Percentiles rank a stretch among this genome's conserved stretches.
phyloP scores from a whole-genome alignment of 1,140 invertebrate species.

The Drosophila tani region DNA sequence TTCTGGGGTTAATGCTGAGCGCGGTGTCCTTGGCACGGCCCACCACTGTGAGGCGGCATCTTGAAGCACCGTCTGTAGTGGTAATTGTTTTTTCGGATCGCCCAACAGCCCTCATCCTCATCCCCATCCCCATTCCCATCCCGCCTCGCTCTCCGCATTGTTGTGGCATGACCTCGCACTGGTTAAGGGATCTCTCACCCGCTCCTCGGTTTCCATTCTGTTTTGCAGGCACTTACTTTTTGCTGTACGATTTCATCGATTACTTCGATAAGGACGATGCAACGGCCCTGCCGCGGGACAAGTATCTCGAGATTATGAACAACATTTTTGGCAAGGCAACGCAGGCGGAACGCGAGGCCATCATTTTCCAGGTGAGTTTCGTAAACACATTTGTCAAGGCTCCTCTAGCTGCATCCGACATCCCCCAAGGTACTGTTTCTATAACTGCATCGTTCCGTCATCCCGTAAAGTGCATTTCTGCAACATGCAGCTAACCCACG shows the following conservation, averaged over 20 bases:
- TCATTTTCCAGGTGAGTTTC: slow-evolving; percentile 93
- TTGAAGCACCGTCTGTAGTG: slow-evolving; percentile 59
- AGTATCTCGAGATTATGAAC: slow-evolving; percentile 94
- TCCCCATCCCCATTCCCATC: no score
- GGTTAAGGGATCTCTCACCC: slow-evolving; percentile 15
- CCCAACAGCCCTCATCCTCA: slow-evolving; percentile 24
- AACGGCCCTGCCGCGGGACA: slow-evolving; percentile 91
- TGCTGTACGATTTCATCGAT: slow-evolving; percentile 96
- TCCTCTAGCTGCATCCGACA: not conserved
- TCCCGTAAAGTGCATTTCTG: slow-evolving; percentile 22
- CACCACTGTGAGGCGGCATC: slow-evolving; percentile 63
- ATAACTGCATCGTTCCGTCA: slow-evolving; percentile 3
- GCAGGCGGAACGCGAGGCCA: slow-evolving; percentile 93
- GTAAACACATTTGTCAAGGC: not conserved
- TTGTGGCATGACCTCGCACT: slow-evolving; percentile 49
- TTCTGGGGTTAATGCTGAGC: slow-evolving; percentile 70
- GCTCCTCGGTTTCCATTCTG: slow-evolving; percentile 28
- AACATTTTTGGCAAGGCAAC: slow-evolving; percentile 95
- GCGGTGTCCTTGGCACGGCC: slow-evolving; percentile 77
- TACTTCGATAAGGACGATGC: slow-evolving; percentile 94
- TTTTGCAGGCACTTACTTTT: slow-evolving; percentile 94
- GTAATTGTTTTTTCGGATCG: slow-evolving; percentile 73
- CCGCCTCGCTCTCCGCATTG: slow-evolving; percentile 19
- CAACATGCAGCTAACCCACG: slow-evolving; percentile 6
- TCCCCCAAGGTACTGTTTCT: no score